Evolutionary conservation across 2,888 invertebrate genomes (phyloP).

Genomic region (Meandrusa payeni): DNA sequence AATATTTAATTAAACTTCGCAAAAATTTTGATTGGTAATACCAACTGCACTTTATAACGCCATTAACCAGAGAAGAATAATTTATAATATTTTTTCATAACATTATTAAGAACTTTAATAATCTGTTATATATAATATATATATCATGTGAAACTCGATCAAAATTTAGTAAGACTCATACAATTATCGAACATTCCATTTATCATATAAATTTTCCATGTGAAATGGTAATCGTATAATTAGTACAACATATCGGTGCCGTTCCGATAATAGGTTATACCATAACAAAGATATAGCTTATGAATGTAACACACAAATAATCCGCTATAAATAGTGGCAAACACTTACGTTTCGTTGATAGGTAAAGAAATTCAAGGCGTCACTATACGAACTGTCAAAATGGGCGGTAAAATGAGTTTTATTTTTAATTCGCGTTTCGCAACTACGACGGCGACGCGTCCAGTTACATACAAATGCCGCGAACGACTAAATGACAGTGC

Average conservation of each 20-base stretch:
- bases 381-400: conserved; percentile 8
- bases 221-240: not conserved
- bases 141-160: too few relatives aligned
- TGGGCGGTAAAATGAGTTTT: conserved; percentile 15
- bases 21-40: too few relatives aligned
- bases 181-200: too few relatives aligned
- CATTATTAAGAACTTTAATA: too few relatives aligned
- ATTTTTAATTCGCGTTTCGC: conserved; percentile 8
- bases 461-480: conserved; percentile 7
- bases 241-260: not conserved
- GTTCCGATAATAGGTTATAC: conserved; percentile 4
- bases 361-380: not conserved
- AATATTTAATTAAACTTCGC: too few relatives aligned
- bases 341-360: conserved; percentile 7
- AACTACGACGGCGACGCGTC: conserved; percentile 6
- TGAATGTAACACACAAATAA: not conserved
- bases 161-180: too few relatives aligned
- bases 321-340: not conserved
- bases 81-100: too few relatives aligned
- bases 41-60: too few relatives aligned
- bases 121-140: too few relatives aligned
- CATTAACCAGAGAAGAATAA: too few relatives aligned
- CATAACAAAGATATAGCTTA: not conserved
- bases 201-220: too few relatives aligned
- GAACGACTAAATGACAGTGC: conserved; percentile 19